Conservation (phyloP, 2,888 invertebrate genomes). For the Rhyacophila evoluta region DNA sequence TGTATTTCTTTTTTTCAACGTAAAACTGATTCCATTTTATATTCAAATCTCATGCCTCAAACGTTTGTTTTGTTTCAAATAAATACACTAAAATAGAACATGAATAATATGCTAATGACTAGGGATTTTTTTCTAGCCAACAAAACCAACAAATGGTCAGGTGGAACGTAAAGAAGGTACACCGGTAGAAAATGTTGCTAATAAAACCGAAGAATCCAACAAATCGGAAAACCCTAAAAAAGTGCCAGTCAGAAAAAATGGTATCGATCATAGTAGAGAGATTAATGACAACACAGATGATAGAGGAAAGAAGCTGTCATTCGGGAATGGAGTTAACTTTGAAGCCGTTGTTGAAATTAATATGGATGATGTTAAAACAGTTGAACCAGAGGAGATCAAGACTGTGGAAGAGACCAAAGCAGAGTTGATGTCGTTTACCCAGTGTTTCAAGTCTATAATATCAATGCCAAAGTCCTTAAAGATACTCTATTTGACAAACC, state of each 20-base stretch:
- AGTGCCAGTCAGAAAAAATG: neutral
- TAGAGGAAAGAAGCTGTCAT: neutral
- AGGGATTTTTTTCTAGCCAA: neutral
- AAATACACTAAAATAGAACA: too few relatives aligned
- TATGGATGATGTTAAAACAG: neutral
- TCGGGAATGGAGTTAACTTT: neutral
- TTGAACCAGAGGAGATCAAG: neutral
- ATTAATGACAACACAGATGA: neutral
- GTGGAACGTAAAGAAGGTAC: neutral
- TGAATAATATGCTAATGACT: too few relatives aligned
- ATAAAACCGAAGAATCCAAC: neutral
- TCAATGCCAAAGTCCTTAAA: conserved; percentile 71
- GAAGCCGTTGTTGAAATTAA: neutral
- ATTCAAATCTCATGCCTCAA: too few relatives aligned
- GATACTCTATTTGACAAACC: conserved; percentile 72
- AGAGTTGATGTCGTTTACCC: conserved; percentile 48
- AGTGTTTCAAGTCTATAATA: conserved; percentile 71
- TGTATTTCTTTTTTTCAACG: too few relatives aligned
- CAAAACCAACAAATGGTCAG: neutral
- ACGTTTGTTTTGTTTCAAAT: too few relatives aligned
- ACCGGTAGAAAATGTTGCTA: neutral
- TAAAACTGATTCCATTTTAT: too few relatives aligned
- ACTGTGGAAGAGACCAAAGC: neutral
- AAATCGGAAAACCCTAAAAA: neutral
- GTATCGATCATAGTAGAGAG: neutral